Percentiles rank a stretch among this genome's conserved stretches.
These are phyloP conservation scores for Plecotus auritus DNA, from an alignment of 2,113 vertebrate species.

Conservation along the genomic window DNA sequence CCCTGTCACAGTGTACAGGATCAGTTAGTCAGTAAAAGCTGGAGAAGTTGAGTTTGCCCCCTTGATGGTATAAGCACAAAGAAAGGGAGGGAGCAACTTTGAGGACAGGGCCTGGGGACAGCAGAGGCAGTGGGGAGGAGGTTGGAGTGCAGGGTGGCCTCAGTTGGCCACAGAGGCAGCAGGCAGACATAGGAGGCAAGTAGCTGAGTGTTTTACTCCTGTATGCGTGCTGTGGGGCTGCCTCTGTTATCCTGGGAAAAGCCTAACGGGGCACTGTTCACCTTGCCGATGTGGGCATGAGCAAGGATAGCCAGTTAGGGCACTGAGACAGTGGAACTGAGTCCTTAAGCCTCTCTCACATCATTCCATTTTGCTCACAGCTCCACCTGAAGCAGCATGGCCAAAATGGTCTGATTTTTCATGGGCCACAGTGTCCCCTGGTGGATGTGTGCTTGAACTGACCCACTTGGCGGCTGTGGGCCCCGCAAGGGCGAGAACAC, in stretches of 20 bases:
- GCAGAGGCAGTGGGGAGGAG: too few species aligned
- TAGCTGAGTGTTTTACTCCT: rapidly evolving
- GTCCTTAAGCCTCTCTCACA: background rate
- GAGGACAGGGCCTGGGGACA: background rate
- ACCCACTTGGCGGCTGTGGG: rapidly evolving
- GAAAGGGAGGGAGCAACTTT: background rate
- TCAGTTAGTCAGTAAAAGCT: background rate
- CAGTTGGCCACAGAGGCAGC: background rate
- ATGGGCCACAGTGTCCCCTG: background rate
- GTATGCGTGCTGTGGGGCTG: rapidly evolving
- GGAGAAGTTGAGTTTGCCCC: background rate
- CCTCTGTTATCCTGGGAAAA: background rate
- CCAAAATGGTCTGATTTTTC: background rate
- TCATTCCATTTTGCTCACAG: background rate
- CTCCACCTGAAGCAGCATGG: rapidly evolving
- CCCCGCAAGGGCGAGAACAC: too few species aligned
- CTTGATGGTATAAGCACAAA: background rate
- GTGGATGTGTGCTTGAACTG: background rate
- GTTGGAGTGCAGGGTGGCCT: background rate
- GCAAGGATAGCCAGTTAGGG: background rate
- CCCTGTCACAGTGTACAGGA: background rate
- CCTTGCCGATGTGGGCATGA: rapidly evolving
- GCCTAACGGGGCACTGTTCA: background rate
- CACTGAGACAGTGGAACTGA: background rate
- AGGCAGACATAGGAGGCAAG: background rate